Conservation (phyloP, 2,888 invertebrate genomes). For the Synergus japonicus region DNA sequence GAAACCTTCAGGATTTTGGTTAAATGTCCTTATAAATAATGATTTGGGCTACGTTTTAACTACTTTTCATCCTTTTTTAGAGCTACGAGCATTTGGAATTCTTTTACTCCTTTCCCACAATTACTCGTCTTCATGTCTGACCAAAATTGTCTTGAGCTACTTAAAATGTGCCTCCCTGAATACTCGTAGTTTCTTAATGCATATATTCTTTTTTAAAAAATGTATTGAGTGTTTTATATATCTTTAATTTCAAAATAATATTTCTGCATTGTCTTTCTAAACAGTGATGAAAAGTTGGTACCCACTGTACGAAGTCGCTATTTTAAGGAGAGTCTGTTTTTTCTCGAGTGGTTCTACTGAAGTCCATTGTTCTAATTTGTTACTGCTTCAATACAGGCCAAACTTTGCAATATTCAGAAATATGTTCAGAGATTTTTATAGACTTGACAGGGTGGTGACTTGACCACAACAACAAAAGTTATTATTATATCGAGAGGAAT, state of each 20-base stretch:
- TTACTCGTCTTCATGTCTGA: background rate
- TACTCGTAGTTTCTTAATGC: background rate
- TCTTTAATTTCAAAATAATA: background rate
- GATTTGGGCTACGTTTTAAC: too few relatives aligned
- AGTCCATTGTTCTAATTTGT: constrained; percentile 21
- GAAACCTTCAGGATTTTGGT: background rate
- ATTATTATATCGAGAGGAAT: too few relatives aligned
- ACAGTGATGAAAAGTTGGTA: background rate
- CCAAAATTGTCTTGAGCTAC: background rate
- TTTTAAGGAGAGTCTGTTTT: constrained; percentile 23
- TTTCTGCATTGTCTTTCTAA: background rate
- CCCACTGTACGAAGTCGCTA: background rate
- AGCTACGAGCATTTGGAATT: background rate
- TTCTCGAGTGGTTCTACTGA: constrained; percentile 15
- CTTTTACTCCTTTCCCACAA: background rate
- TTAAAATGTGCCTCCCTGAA: background rate
- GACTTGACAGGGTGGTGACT: background rate
- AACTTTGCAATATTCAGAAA: background rate
- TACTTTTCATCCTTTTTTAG: too few relatives aligned
- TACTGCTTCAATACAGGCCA: background rate
- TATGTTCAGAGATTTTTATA: background rate
- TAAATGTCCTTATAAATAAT: too few relatives aligned
- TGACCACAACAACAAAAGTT: too few relatives aligned
- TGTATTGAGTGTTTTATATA: background rate
- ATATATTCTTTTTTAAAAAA: background rate